A percentile compares a stretch with the other conserved stretches of the same genome.
These are phyloP conservation scores for Coremacera marginata DNA, from an alignment of 2,888 invertebrate genomes.

Conservation along the genomic window DNA sequence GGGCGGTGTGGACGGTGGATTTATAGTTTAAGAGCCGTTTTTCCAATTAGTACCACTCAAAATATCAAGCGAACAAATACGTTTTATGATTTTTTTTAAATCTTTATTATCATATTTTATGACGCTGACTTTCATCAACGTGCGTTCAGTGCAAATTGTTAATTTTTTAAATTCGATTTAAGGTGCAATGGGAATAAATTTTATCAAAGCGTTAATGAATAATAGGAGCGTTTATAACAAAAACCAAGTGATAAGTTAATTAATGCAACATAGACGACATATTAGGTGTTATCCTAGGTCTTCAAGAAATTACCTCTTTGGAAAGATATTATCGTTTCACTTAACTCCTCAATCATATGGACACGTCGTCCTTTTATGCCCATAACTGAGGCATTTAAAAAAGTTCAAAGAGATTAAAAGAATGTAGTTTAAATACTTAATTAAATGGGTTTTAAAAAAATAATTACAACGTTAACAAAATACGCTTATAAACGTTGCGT, in stretches of 20 bases:
- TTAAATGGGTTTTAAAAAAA: not conserved
- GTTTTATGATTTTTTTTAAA: too few species aligned
- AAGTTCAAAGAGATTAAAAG: conserved; percentile 28
- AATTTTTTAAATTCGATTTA: not conserved
- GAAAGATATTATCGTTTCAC: conserved; percentile 98
- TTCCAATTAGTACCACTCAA: not conserved
- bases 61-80: not conserved
- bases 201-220: conserved; percentile 5
- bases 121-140: not conserved
- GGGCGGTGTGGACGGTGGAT: not conserved
- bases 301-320: conserved; percentile 86
- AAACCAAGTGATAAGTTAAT: not conserved
- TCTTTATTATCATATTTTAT: not conserved
- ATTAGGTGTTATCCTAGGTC: not conserved
- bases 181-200: not conserved
- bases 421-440: too few species aligned
- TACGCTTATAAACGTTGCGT: not conserved
- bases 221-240: not conserved
- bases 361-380: conserved; percentile 98
- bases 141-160: not conserved
- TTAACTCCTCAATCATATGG: conserved; percentile 98
- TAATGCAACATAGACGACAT: not conserved
- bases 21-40: not conserved
- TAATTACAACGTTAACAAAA: not conserved
- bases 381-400: conserved; percentile 79